Conservation (phyloP, 2,113 vertebrate genomes). For the Petaurus breviceps region DNA sequence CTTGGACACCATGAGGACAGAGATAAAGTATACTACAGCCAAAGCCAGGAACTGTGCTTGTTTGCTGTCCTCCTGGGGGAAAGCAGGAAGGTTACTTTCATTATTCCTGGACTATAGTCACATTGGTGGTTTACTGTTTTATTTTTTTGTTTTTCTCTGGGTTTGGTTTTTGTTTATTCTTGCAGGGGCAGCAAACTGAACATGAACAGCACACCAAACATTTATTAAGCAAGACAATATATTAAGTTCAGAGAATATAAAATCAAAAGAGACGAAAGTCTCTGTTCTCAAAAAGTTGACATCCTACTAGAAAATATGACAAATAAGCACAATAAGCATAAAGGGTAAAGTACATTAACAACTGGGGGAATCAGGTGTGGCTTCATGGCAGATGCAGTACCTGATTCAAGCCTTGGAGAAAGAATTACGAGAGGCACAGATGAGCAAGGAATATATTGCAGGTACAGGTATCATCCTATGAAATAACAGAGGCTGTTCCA, state of each 20-base stretch:
- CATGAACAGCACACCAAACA: background rate
- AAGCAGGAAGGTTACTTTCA: background rate
- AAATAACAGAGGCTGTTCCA: background rate
- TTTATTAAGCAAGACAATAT: background rate
- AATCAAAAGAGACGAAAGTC: background rate
- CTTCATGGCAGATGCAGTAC: background rate
- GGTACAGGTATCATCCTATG: background rate
- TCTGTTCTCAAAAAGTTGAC: background rate
- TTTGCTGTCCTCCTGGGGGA: conserved; percentile 96
- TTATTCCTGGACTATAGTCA: background rate
- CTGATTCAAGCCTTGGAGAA: background rate
- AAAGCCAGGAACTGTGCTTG: conserved; percentile 98
- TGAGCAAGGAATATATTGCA: background rate
- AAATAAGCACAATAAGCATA: background rate
- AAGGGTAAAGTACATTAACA: background rate
- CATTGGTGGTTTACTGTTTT: background rate
- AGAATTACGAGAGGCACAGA: background rate
- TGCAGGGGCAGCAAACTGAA: background rate
- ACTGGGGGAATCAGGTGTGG: background rate
- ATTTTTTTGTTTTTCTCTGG: background rate
- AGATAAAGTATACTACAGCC: conserved; percentile 98
- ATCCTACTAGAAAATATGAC: background rate
- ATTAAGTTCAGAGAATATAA: background rate
- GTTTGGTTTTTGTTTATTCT: background rate
- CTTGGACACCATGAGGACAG: conserved; percentile 99